A percentile compares a stretch with the other conserved stretches of the same genome.
Conservation (phyloP, 2,113 vertebrate species). For the Gadus chalcogrammus region DNA sequence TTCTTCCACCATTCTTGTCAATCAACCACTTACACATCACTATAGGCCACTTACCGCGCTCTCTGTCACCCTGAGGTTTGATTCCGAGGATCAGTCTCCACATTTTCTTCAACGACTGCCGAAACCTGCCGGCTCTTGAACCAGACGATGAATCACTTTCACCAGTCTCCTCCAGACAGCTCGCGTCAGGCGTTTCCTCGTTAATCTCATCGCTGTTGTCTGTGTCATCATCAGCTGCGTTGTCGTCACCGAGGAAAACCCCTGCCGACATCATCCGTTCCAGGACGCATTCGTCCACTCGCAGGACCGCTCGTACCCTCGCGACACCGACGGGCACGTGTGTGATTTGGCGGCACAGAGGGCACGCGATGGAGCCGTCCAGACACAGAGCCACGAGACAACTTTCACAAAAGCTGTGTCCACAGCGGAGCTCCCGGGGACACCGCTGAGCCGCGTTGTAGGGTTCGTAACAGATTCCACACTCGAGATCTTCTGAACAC, state of each 20-base stretch:
- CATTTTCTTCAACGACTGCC: constrained; percentile 41
- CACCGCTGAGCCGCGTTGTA: constrained; percentile 63
- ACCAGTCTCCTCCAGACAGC: constrained; percentile 9
- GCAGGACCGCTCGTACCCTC: constrained; percentile 43
- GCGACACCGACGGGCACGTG: constrained; percentile 23
- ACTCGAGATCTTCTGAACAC: constrained; percentile 68
- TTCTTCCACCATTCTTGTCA: too few species aligned
- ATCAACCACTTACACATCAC: too few species aligned
- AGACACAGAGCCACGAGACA: constrained; percentile 56
- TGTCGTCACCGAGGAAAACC: constrained; percentile 22
- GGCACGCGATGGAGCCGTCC: constrained; percentile 47
- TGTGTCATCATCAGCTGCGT: background rate
- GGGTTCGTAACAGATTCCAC: constrained; percentile 67
- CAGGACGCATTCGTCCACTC: constrained; percentile 55
- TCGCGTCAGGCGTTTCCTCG: background rate
- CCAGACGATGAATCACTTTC: constrained; percentile 16
- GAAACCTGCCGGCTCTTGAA: constrained; percentile 36
- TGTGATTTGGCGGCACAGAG: constrained; percentile 64
- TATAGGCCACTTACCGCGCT: background rate
- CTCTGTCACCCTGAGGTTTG: constrained; percentile 24
- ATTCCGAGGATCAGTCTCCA: constrained; percentile 34
- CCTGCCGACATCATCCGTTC: constrained; percentile 40
- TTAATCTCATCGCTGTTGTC: background rate
- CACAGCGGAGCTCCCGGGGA: constrained; percentile 65
- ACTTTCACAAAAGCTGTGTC: constrained; percentile 71